Conservation (phyloP, 1,140 invertebrate genomes). For the Trypoxylus dichotomus region DNA sequence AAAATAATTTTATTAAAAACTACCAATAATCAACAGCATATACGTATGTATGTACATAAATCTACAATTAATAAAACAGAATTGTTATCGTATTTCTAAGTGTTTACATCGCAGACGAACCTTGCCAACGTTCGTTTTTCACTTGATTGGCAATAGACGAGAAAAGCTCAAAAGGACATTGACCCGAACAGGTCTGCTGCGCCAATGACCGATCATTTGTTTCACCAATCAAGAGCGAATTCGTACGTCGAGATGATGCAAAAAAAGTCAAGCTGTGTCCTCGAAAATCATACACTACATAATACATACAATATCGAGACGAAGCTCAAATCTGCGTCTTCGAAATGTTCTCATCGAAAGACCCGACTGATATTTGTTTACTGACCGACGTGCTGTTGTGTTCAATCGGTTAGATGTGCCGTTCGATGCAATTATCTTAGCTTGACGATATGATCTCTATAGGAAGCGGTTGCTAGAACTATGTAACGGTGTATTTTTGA, state of each 20-base stretch:
- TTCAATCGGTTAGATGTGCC: background rate
- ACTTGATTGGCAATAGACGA: background rate
- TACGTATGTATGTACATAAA: too few relatives aligned
- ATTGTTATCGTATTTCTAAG: background rate
- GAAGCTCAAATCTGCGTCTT: background rate
- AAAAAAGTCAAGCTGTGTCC: background rate
- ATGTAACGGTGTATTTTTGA: background rate
- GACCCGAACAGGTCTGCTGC: background rate
- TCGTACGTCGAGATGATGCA: background rate
- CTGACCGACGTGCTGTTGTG: background rate
- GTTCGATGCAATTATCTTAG: background rate
- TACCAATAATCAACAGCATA: too few relatives aligned
- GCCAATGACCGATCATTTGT: constrained; percentile 15
- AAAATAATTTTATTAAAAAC: too few relatives aligned
- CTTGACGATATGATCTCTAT: background rate
- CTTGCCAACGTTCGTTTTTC: background rate
- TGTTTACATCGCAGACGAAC: background rate
- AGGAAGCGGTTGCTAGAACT: background rate
- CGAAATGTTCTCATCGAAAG: background rate
- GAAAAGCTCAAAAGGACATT: constrained; percentile 4
- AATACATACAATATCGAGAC: background rate
- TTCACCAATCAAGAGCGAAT: constrained; percentile 5
- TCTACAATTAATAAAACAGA: background rate
- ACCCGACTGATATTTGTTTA: background rate
- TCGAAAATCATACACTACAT: background rate